Base-by-base conservation (phyloP, 2,113 vertebrate species). In the Ophiodon elongatus region DNA sequence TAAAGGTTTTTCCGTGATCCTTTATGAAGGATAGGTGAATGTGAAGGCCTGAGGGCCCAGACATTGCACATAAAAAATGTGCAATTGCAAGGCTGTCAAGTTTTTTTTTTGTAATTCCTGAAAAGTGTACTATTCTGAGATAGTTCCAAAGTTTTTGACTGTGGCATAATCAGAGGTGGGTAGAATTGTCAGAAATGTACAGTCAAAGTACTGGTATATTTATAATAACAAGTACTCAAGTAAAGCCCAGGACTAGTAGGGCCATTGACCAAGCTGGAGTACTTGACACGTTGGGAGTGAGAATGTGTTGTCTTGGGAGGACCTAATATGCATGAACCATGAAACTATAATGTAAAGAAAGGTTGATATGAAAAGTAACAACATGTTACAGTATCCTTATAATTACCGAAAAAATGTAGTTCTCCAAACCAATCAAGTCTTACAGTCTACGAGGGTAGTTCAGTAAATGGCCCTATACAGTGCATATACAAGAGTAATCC, bases 51-150 rank as follows among this genome's bases (percentile, higher is more conserved):
- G 14, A 56, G 57, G 73, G 65, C 3, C 9, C 3, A 31, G 8
- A 62, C 3, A 2, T 37, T 37, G 37, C 37, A 9, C 37, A 37
- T 14, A 25, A 21, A 80, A 21, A 67, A 59, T 14, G 23, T 31
- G 31, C 31, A 0, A 1, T 37, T 63, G 43, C 50, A 11, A 63
- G 45, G 31, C n/a, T 37, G n/a, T 15, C 66, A 35, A 35, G 29
- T 1, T 5, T 39, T 41, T 11, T 41, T 47, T 23, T 57, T 39
- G 19, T 5, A 17, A 27, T 56, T 76, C 25, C 65, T 33, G 27
- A 70, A 82, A 43, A 65, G 37, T 83, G 3, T 15, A 64, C 39
- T 13, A 69, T 60, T 82, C 2, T 62, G 43, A 52, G 25, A 82
- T 52, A 17, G 15, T 25, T 69, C 54, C 8, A 66, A 62, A 31